A percentile compares a stretch with the other conserved stretches of the same genome.
These are phyloP conservation scores for Acridotheres tristis DNA, from an alignment of 2,797 vertebrate genomes.

Conservation along the genomic window DNA sequence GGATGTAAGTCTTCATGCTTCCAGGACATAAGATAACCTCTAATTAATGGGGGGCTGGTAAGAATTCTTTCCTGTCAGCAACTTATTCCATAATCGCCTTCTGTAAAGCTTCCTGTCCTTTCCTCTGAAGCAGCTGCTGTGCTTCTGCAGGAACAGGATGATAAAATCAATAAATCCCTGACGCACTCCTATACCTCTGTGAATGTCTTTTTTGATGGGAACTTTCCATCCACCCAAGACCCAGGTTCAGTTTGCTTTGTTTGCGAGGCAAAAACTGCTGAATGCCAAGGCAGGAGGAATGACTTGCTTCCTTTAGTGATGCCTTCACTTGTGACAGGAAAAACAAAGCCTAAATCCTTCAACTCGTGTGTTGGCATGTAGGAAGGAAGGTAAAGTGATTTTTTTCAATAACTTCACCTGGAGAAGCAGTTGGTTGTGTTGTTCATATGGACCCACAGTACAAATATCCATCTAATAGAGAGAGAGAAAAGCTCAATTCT, in stretches of 20 bases:
- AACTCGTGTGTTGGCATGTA: neutral
- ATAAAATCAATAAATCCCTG: neutral
- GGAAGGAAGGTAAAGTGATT: neutral
- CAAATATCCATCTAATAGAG: accelerated
- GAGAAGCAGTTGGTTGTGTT: neutral
- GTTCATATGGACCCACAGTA: neutral
- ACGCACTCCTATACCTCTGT: neutral
- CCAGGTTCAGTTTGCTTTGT: neutral
- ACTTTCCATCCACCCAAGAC: neutral
- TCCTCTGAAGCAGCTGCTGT: constrained; percentile 23
- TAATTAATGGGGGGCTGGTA: constrained; percentile 50
- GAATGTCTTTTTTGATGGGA: neutral
- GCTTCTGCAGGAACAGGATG: neutral
- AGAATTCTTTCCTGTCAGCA: constrained; percentile 54
- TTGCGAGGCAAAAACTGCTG: neutral
- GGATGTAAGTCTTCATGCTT: constrained; percentile 46
- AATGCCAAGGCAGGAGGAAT: neutral
- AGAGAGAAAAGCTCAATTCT: neutral
- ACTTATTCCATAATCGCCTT: constrained; percentile 55
- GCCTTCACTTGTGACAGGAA: neutral
- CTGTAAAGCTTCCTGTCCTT: constrained; percentile 33
- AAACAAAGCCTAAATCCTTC: neutral
- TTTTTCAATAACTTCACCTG: neutral
- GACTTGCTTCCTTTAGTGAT: neutral
- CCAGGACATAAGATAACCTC: constrained; percentile 53